Evolutionary conservation across 2,113 vertebrate species (phyloP).

Genomic region (Athene noctua): DNA sequence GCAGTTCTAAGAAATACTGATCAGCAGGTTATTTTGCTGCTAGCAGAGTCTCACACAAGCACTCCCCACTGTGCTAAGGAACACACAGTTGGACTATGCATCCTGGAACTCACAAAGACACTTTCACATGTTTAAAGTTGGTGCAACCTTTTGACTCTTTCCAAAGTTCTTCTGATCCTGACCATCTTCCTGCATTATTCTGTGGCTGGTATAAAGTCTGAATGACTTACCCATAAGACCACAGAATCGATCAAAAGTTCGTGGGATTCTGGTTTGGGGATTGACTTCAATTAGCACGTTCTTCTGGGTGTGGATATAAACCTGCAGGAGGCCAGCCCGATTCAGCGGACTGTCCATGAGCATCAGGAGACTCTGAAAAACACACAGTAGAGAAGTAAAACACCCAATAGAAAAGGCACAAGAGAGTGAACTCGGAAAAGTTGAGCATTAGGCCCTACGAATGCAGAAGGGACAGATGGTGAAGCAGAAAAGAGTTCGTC

Average conservation of each 20-base stretch:
- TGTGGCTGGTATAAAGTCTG: too few species aligned
- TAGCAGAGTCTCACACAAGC: not conserved
- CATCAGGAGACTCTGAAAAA: constrained; percentile 88
- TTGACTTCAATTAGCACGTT: constrained; percentile 95
- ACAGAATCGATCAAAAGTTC: constrained; percentile 94
- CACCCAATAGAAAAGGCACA: rapidly evolving
- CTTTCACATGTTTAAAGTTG: not conserved
- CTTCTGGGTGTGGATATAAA: constrained; percentile 93
- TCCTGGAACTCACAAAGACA: rapidly evolving
- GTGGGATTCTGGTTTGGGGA: constrained; percentile 94
- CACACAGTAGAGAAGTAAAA: not conserved
- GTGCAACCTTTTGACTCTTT: not conserved
- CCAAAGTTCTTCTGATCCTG: rapidly evolving
- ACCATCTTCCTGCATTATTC: not conserved
- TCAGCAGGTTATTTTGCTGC: not conserved
- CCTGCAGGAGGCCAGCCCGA: constrained; percentile 91
- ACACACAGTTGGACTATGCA: rapidly evolving
- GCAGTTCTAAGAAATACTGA: not conserved
- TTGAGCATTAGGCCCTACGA: rapidly evolving
- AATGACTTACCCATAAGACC: constrained; percentile 91
- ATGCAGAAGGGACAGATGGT: rapidly evolving
- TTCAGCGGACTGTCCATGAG: constrained; percentile 97
- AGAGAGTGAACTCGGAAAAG: too few species aligned
- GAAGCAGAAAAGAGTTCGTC: not conserved
- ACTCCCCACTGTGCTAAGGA: not conserved